These are phyloP conservation scores for Lasioglossum leucozonium DNA, from an alignment of 2,888 invertebrate species.

Conservation along the genomic window DNA sequence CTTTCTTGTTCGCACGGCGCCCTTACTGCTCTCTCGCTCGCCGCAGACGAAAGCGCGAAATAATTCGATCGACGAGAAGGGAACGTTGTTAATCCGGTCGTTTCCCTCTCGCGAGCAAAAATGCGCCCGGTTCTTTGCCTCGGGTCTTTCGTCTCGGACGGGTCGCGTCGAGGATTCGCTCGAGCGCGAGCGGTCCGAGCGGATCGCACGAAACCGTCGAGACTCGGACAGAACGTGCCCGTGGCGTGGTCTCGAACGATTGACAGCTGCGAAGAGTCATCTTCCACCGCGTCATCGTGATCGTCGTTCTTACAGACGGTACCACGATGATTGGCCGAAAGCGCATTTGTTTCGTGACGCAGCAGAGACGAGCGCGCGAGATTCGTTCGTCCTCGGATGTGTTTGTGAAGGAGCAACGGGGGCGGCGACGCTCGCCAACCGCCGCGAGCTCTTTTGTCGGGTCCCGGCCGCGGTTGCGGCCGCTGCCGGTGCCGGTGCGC, in stretches of 20 bases:
- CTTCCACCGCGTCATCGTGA: constrained; percentile 74
- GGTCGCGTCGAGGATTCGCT: background rate
- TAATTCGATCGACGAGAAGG: background rate
- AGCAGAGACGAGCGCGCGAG: constrained; percentile 75
- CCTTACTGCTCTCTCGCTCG: background rate
- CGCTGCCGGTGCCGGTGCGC: background rate
- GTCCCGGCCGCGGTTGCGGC: background rate
- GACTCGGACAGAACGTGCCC: constrained; percentile 31
- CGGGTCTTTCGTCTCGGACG: background rate
- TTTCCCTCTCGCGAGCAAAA: background rate
- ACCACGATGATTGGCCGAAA: constrained; percentile 79
- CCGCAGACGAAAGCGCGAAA: background rate
- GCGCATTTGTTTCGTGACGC: constrained; percentile 84
- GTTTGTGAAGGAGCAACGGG: constrained; percentile 50
- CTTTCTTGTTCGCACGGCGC: background rate
- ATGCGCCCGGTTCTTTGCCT: background rate
- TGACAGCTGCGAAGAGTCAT: constrained; percentile 83
- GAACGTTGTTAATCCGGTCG: background rate
- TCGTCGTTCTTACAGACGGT: constrained; percentile 71
- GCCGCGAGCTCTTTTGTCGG: constrained; percentile 45
- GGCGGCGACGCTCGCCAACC: constrained; percentile 41
- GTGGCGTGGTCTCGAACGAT: constrained; percentile 69
- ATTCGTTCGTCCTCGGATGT: constrained; percentile 35
- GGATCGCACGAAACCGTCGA: constrained; percentile 41
- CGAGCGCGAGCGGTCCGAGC: constrained; percentile 1